Base-by-base conservation (phyloP, 2,113 vertebrate genomes). In the Leptosomus discolor region DNA sequence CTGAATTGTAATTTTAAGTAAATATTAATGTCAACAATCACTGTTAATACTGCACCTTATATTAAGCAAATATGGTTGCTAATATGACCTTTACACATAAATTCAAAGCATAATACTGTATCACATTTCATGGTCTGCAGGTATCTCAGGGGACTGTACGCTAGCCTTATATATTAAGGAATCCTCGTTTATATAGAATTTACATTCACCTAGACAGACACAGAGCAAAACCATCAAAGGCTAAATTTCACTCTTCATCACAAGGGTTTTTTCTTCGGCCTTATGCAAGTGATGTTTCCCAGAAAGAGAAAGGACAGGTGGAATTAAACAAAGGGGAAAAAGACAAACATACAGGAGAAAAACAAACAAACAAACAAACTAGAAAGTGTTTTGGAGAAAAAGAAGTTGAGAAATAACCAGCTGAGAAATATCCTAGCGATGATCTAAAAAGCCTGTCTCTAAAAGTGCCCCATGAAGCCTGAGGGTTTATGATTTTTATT, bases 11-110 rank as follows among this genome's bases (percentile, higher is more conserved):
- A 88, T 73, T 97, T 92, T 70, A 86, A 82, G 79, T 91, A 91
- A 93, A 94, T 84, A 91, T 68, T 77, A 88, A 77, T 77, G 60
- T 75, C 85, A 92, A 90, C 61, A 88, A 86, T 30, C 64, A 64
- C 19, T 37, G 79, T 39, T 94, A 93, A 92, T 46, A 93, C 51
- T 41, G 27, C 36, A 67, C 68, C 53, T 80, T 93, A 92, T 71
- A 95, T 88, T 94, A 90, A 96, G 88, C 88, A 95, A 97, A 97
- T 64, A 94, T 3, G 19, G 76, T 54, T 94, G 91, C 88, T 94
- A 80, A 84, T 63, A 64, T 94, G 94, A 97, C 96, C 96, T 97
- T 97, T 94, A 86, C 24, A 51, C 51, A 70, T 6, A 81, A 95
- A 93, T 77, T 77, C 60, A 23, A 76, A 92, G 30, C 9, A 36